phyloP scores from a whole-genome alignment of 2,113 vertebrate genomes.

The Leptocoma aspasia region DNA sequence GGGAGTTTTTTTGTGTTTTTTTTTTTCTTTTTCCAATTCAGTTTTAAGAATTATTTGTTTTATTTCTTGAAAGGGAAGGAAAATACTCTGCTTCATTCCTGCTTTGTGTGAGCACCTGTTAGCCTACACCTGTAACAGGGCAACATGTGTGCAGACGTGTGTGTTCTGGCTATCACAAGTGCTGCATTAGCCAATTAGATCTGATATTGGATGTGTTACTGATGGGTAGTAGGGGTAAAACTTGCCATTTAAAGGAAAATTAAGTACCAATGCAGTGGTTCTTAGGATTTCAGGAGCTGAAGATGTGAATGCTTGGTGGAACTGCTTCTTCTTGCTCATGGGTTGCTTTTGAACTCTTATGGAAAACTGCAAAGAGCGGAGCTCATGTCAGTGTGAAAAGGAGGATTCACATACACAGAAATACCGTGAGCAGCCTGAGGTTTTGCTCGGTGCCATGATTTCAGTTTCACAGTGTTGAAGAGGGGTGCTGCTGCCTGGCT shows the following conservation, averaged over 20 bases:
- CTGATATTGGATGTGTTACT: not conserved
- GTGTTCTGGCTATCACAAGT: slow-evolving; percentile 5
- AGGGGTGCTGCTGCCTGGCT: not conserved
- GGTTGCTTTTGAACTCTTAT: not conserved
- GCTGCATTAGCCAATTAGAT: not conserved
- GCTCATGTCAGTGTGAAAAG: not conserved
- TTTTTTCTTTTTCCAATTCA: not conserved
- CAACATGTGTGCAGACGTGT: not conserved
- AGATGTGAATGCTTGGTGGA: not conserved
- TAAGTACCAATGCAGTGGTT: not conserved
- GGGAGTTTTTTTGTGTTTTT: not conserved
- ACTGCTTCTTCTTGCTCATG: not conserved
- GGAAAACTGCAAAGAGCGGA: not conserved
- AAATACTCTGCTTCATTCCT: not conserved
- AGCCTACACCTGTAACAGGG: not conserved
- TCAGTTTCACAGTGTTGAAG: not conserved
- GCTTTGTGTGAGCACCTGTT: not conserved
- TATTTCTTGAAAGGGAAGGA: slow-evolving; percentile 30
- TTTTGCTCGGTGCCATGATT: not conserved
- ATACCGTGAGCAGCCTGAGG: not conserved
- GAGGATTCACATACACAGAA: not conserved
- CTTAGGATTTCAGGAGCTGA: not conserved
- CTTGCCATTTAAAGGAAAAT: not conserved
- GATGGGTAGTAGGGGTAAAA: not conserved
- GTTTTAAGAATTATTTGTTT: not conserved